Conservation (phyloP, 2,888 invertebrate species). For the Epinotia bilunana region DNA sequence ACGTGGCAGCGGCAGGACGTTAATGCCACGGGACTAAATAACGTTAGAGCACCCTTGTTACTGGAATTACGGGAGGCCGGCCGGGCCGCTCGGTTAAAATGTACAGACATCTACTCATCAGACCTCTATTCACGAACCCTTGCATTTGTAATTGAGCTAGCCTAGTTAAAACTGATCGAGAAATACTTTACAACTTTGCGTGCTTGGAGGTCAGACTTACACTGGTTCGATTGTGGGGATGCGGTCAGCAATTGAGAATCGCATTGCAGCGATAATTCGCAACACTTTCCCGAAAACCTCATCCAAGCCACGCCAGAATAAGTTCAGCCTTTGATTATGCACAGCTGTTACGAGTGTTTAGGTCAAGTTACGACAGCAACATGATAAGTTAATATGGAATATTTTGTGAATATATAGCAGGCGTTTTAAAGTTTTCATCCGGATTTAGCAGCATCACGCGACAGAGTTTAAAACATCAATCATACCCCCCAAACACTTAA, state of each 20-base stretch:
- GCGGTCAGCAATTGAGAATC: background rate
- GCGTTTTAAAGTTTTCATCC: slow-evolving; percentile 72
- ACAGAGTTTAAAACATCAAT: slow-evolving; percentile 73
- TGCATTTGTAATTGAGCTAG: background rate
- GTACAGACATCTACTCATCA: no score
- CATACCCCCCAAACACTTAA: slow-evolving; percentile 54
- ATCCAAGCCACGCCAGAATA: background rate
- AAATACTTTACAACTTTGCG: background rate
- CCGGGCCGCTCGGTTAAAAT: slow-evolving; percentile 17
- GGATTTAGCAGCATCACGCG: slow-evolving; percentile 63
- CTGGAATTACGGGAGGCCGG: slow-evolving; percentile 69
- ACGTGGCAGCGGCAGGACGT: slow-evolving; percentile 72
- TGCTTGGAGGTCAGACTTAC: background rate
- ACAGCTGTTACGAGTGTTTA: background rate
- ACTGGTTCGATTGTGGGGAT: background rate
- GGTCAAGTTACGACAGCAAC: background rate
- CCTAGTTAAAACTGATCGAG: background rate
- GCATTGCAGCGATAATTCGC: background rate
- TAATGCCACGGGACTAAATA: slow-evolving; percentile 78
- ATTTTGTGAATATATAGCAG: slow-evolving; percentile 55
- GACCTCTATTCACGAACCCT: slow-evolving; percentile 38
- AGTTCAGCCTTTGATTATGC: no score
- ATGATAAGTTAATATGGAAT: background rate
- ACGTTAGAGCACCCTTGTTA: slow-evolving; percentile 81
- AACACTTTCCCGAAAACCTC: background rate